These are phyloP conservation scores for Saturnia japonica DNA, from an alignment of 2,888 invertebrate species.

Conservation along the genomic window DNA sequence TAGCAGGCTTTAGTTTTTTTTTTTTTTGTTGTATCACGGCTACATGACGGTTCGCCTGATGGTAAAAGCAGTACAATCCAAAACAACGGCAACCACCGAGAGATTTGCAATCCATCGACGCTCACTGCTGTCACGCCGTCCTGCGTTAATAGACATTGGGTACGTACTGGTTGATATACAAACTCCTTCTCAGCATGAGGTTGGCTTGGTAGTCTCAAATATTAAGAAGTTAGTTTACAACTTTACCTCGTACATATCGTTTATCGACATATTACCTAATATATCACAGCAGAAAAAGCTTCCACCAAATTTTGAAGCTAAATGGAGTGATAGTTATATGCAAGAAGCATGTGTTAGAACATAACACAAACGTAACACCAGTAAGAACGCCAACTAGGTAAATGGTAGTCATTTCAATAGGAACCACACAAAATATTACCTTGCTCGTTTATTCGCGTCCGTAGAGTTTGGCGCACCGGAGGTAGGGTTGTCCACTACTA, in stretches of 20 bases:
- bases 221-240: no score
- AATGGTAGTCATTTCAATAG: conserved; percentile 40
- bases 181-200: no score
- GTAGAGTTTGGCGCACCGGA: conserved; percentile 23
- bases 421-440: conserved; percentile 38
- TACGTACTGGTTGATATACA: no score
- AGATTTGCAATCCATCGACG: no score
- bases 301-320: not conserved
- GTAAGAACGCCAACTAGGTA: conserved; percentile 22
- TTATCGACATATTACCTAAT: not conserved
- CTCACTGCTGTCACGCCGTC: no score
- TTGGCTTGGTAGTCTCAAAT: no score
- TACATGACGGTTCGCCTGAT: no score
- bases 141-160: no score
- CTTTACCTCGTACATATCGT: no score
- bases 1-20: not conserved
- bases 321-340: not conserved
- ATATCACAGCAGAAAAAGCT: not conserved
- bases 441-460: conserved; percentile 30
- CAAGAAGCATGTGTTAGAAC: not conserved
- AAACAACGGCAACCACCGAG: no score
- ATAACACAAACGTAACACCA: not conserved
- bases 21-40: no score
- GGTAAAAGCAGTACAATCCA: no score
- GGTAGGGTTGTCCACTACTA: conserved; percentile 12